Evolutionary conservation across 1,140 invertebrate genomes (phyloP), one percentile per base, ranked within the genome.

Genomic region (Hypothenemus hampei): DNA sequence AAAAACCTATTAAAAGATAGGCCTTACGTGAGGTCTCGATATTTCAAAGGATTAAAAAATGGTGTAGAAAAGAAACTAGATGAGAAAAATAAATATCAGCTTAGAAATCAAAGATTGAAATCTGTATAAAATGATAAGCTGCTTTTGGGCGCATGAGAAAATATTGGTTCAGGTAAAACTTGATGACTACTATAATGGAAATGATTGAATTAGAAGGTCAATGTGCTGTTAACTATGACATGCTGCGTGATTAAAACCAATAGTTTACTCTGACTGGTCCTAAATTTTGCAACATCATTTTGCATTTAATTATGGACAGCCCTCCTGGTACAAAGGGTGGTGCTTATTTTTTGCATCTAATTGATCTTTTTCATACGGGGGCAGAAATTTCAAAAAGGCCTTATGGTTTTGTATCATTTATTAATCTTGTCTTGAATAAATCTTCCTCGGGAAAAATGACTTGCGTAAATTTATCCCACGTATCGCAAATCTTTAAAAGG

Each of bases 61-160:
- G 23, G 41, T 24, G 4, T 23, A 5, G n/a, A 29, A 45, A 15
- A 15, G 29, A 18, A 16, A 45, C 13, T 45, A 45, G 13, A 16
- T 45, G 43, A 45, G 23, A 45, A 45, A 24, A 11, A 45, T 24
- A 45, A 43, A 43, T 43, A 43, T 7, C n/a, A 5, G 11, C 26
- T 45, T 45, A 29, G 3, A 35, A 20, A 35, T 21, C n/a, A 19
- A 47, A 47, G 45, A 47, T 47, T 20, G 31, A 35, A 35, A 35
- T 47, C 29, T 47, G 21, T 44, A 44, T 47, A 21, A 47, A 35
- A 35, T 47, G 24, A 47, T 47, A 31, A 35, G 26, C 44, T 33
- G 18, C 20, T 35, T 35, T 47, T 47, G n/a, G 10, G 7, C 16
- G n/a, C 11, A 35, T 47, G 45, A 31, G 45, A 47, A 35, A 47